Evolutionary conservation across 2,888 invertebrate genomes (phyloP).

Genomic region (Tinea semifulvella): DNA sequence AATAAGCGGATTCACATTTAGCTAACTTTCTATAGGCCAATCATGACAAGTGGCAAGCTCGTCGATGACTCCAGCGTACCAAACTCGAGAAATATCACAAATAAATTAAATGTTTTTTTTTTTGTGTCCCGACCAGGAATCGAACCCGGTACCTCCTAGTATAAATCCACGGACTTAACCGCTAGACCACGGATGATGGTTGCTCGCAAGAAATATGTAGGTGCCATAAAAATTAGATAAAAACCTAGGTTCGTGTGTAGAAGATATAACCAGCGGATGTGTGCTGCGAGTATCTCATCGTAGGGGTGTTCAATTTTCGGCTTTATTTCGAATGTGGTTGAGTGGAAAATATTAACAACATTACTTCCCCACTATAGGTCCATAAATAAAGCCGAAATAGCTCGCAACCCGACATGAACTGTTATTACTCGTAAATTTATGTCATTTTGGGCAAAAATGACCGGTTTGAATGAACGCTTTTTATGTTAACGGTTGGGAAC

Average conservation of each 20-base stretch:
- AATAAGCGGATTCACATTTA: no score
- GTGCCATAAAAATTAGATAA: conserved; percentile 34
- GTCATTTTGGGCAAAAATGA: conserved; percentile 22
- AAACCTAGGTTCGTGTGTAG: conserved; percentile 53
- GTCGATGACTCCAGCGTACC: no score
- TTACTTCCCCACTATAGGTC: conserved; percentile 18
- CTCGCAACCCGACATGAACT: conserved; percentile 31
- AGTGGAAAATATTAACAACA: neutral
- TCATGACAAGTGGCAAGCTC: no score
- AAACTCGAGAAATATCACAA: no score
- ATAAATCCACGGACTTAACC: no score
- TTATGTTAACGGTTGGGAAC: no score
- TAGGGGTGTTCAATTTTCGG: neutral
- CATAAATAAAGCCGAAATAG: conserved; percentile 61
- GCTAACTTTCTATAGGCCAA: no score
- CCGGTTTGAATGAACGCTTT: conserved; percentile 15
- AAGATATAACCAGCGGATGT: conserved; percentile 24
- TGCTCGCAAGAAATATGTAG: conserved; percentile 8
- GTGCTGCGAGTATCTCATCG: neutral
- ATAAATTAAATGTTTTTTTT: no score
- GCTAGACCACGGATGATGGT: no score
- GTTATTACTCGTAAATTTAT: conserved; percentile 33
- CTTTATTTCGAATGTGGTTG: neutral
- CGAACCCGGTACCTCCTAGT: no score
- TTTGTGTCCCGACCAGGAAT: no score